These are phyloP conservation scores for Manacus vitellinus DNA, from an alignment of 2,113 vertebrate genomes.

Conservation along the genomic window DNA sequence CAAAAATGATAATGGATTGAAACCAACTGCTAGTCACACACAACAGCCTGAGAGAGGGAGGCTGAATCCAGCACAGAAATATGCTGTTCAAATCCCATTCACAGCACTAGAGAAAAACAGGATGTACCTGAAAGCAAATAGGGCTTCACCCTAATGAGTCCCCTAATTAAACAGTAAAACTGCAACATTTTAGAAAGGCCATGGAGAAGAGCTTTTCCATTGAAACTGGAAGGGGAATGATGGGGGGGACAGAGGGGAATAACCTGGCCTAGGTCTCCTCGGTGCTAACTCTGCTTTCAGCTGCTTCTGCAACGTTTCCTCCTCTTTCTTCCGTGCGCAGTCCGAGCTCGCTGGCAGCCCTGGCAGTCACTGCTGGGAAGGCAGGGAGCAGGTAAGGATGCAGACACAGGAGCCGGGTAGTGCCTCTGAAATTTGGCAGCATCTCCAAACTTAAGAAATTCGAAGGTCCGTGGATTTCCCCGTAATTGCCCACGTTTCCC, in stretches of 20 bases:
- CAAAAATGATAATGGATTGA: not conserved
- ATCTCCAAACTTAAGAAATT: not conserved
- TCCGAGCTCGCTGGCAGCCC: not conserved
- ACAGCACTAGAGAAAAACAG: not conserved
- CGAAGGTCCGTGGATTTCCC: not conserved
- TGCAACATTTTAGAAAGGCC: not conserved
- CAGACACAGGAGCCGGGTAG: not conserved
- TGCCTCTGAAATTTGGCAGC: not conserved
- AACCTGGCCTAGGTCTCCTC: not conserved
- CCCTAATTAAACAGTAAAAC: rapidly evolving
- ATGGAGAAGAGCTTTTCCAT: not conserved
- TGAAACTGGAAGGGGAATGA: not conserved
- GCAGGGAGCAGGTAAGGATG: not conserved
- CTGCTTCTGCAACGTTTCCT: conserved; percentile 37
- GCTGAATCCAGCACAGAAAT: not conserved
- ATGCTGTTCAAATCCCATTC: not conserved
- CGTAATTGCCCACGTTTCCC: rapidly evolving
- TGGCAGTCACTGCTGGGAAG: not conserved
- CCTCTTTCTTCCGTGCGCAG: not conserved
- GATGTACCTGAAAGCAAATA: not conserved
- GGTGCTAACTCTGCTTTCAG: conserved; percentile 41
- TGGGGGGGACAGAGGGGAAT: not conserved
- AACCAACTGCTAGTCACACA: not conserved
- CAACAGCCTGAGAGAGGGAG: not conserved
- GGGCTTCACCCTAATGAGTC: not conserved